phyloP scores from a whole-genome alignment of 2,113 vertebrate species.

The Girardinichthys multiradiatus region DNA sequence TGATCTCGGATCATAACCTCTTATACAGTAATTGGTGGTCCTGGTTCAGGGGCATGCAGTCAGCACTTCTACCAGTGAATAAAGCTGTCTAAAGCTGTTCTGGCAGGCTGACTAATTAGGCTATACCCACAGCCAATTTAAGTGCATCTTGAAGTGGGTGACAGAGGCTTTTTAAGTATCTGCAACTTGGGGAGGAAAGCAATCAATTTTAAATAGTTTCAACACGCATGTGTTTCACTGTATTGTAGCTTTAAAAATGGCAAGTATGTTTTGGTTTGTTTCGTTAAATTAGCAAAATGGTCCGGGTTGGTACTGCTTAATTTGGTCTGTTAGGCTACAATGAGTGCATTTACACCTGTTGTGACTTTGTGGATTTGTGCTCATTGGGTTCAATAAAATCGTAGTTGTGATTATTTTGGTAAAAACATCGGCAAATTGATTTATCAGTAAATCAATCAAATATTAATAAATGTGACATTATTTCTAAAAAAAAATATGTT shows the following conservation, averaged over 20 bases:
- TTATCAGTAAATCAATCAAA: too few species aligned
- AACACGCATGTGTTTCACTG: slow-evolving; percentile 31
- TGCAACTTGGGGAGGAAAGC: slow-evolving; percentile 49
- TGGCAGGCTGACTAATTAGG: slow-evolving; percentile 60
- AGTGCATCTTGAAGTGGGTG: slow-evolving; percentile 59
- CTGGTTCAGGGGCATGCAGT: slow-evolving; percentile 54
- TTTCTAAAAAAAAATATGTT: too few species aligned
- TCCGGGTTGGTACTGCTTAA: background rate
- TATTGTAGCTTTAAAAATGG: slow-evolving; percentile 30
- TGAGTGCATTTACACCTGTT: background rate
- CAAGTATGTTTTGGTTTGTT: slow-evolving; percentile 12
- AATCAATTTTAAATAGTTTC: slow-evolving; percentile 66
- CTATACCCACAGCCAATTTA: slow-evolving; percentile 65
- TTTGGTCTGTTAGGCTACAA: background rate
- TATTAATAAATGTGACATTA: too few species aligned
- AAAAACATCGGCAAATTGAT: too few species aligned
- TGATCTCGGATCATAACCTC: slow-evolving; percentile 67
- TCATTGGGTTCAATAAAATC: too few species aligned
- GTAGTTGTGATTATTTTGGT: too few species aligned
- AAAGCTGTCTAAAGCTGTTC: slow-evolving; percentile 59
- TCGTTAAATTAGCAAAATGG: slow-evolving; percentile 7
- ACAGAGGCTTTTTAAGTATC: slow-evolving; percentile 61
- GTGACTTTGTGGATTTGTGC: background rate
- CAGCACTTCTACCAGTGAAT: slow-evolving; percentile 52
- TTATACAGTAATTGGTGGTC: slow-evolving; percentile 69